Base-by-base conservation (phyloP, 2,797 vertebrate genomes). In the Otolemur crassicaudatus region DNA sequence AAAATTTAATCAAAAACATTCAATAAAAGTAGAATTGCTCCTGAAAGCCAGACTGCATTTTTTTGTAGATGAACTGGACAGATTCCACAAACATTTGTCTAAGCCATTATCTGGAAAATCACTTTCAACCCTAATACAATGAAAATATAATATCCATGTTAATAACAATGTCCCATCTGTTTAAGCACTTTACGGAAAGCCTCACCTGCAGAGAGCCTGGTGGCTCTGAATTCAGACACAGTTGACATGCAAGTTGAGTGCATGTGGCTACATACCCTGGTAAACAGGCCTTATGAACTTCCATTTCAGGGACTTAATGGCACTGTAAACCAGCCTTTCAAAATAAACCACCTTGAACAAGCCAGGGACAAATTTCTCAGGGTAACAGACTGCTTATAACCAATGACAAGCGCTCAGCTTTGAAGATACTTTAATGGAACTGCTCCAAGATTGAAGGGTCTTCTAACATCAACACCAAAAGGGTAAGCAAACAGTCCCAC, bases 101-200 rank as follows among this genome's bases (percentile, higher is more conserved):
- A 97, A 96, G 70, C 73, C 73, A 93, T 97, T 97, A 94, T 96
- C 96, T 97, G 87, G 91, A 96, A 96, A 97, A 97, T 92, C 87
- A 93, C 93, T 97, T 97, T 95, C 84, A 96, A 94, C 77, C 29
- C 76, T 94, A 96, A 96, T 96, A 97, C 84, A 96, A 97, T 97
- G 93, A 97, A 97, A 97, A 96, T 95, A 94, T 96, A 96, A 95
- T 96, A 92, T 93, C 81, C 81, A 77, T 90, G 87, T 86, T 97
- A 97, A 97, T 97, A 97, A 96, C 93, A 94, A 83, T 92, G 91
- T 96, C 81, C 77, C 96, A 97, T 97, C 96, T 97, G 97, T 93
- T 98, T 97, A 96, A 96, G 84, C 46, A 89, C 94, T 97, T 97
- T 97, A 93, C 46, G 58, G 87, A 97, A 96, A 96, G 81, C 56